phyloP scores from a whole-genome alignment of 2,113 vertebrate genomes.

The Gnathonemus echidnorhynchus region DNA sequence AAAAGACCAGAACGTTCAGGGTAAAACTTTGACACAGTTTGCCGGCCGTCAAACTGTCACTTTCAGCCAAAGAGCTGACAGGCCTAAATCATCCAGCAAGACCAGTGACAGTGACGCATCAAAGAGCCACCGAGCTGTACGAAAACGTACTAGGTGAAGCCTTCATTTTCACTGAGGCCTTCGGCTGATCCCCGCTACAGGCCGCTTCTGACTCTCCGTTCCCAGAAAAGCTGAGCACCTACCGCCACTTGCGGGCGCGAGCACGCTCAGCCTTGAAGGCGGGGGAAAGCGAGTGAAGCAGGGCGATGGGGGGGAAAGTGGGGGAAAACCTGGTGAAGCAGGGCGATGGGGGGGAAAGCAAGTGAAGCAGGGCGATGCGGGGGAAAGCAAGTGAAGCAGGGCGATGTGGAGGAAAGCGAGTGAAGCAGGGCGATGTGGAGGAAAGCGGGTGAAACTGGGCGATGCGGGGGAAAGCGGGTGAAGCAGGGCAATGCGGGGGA shows the following conservation, averaged over 20 bases:
- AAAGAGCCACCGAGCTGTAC: background rate
- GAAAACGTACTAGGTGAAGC: background rate
- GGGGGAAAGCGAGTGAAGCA: too few species aligned
- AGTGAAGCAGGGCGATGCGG: too few species aligned
- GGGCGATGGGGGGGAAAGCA: too few species aligned
- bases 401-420: too few species aligned
- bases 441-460: background rate
- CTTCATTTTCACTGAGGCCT: slow-evolving; percentile 4
- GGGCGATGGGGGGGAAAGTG: too few species aligned
- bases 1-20: background rate
- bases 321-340: too few species aligned
- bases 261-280: background rate
- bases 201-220: slow-evolving; percentile 7
- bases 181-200: background rate
- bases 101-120: background rate
- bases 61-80: background rate
- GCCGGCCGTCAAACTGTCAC: background rate
- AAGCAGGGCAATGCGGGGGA: background rate
- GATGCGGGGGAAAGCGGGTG: background rate
- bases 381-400: too few species aligned
- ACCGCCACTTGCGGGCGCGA: background rate
- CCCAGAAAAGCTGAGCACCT: background rate
- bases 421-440: background rate
- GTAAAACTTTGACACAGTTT: background rate
- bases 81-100: background rate